Evolutionary conservation across 2,113 vertebrate species (phyloP), one percentile per base, ranked within the genome.

Genomic region (Daphoenositta chrysoptera): DNA sequence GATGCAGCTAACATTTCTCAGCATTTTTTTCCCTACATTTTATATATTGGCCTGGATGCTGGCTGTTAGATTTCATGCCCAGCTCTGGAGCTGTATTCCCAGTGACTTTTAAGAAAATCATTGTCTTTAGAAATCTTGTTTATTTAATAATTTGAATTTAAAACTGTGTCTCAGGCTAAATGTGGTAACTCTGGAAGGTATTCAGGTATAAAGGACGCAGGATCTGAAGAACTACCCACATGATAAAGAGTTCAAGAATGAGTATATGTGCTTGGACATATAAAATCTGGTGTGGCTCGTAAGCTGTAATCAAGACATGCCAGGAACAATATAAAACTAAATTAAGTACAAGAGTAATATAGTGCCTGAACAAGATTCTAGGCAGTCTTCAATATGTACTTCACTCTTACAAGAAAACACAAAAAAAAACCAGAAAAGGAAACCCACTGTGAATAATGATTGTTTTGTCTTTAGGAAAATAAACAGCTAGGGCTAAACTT

Each of bases 11-110:
- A 30, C 1, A 58, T 61, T 81, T 57, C 16, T 69, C 20, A 40
- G 6, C 0, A 4, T 1, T 9, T 9, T 47, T 37, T 11, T n/a
- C 13, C 22, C 58, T 37, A 14, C 2, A 14, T 11, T 37, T 57
- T 51, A n/a, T 39, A 3, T 33, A 23, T 14, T 1, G 0, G 3
- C 23, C 6, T 90, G 47, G 8, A 56, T 24, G 7, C 35, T 54
- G 56, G 9, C 6, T 39, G 20, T 5, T 76, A 14, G 6, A 51
- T 81, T 78, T 73, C 44, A 42, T 42, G 31, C 4, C 4, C 13
- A 53, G 18, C 13, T 60, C 14, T 66, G 10, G 23, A 31, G 4
- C 3, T 57, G 1, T 48, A 26, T 39, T 4, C 9, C 4, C 3
- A 31, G 6, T 50, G 20, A 48, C 20, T 77, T 83, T 70, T 54